phyloP scores from a whole-genome alignment of 2,888 invertebrate genomes.

The Cecidostiba fungosa region DNA sequence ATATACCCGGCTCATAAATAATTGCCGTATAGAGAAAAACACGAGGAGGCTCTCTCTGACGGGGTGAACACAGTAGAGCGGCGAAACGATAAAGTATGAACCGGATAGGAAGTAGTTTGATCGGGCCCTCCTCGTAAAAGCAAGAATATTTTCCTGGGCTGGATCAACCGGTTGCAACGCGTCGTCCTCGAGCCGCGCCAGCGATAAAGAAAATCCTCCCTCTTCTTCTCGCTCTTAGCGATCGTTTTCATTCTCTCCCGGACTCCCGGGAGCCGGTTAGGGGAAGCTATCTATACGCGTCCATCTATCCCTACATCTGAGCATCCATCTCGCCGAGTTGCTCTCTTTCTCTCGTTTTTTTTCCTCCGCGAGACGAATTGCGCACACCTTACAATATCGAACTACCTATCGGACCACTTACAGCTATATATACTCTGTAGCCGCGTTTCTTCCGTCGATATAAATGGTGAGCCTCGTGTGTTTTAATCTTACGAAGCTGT shows the following conservation, averaged over 20 bases:
- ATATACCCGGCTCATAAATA: no score
- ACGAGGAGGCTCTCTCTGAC: no score
- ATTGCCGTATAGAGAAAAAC: no score
- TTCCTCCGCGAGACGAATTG: neutral
- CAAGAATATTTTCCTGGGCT: conserved; percentile 53
- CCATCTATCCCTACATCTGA: conserved; percentile 22
- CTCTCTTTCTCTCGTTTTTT: neutral
- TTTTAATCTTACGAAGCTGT: neutral
- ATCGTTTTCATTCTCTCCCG: neutral
- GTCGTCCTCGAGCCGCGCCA: conserved; percentile 19
- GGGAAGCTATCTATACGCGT: conserved; percentile 30
- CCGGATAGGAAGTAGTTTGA: conserved; percentile 56
- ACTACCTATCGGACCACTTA: conserved; percentile 6
- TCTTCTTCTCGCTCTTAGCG: neutral
- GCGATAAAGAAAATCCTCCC: neutral
- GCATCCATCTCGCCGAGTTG: neutral
- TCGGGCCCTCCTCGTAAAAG: conserved; percentile 55
- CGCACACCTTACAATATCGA: conserved; percentile 12
- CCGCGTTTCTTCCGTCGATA: neutral
- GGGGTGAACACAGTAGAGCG: no score
- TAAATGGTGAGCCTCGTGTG: neutral
- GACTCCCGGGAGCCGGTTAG: neutral
- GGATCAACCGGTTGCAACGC: conserved; percentile 61
- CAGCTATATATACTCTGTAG: neutral
- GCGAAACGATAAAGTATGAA: no score